These are phyloP conservation scores for Hypercompe scribonia DNA, from an alignment of 2,888 invertebrate species.

Conservation along the genomic window DNA sequence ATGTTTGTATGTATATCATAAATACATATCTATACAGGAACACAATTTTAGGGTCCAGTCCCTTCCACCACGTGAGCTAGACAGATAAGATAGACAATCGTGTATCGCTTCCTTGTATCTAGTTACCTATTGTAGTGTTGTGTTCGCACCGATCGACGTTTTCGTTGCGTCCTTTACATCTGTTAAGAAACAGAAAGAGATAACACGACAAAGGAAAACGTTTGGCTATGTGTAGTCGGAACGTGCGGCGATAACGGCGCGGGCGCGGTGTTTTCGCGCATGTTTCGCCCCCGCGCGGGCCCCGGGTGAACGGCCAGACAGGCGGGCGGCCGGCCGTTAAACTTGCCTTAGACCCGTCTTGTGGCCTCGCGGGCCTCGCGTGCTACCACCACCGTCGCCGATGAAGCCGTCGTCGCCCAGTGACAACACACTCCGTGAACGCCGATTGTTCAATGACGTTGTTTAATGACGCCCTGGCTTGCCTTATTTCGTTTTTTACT, in stretches of 20 bases:
- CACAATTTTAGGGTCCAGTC: conserved; percentile 25
- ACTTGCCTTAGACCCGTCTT: conserved; percentile 78
- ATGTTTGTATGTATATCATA: not conserved
- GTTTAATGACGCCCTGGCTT: conserved; percentile 23
- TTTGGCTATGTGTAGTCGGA: conserved; percentile 47
- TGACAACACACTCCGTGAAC: conserved; percentile 20
- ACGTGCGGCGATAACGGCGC: conserved; percentile 72
- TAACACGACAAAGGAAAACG: conserved; percentile 54
- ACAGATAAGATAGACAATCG: conserved; percentile 48
- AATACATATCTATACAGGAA: conserved; percentile 1
- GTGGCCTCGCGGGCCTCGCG: conserved; percentile 71
- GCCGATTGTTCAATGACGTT: not conserved
- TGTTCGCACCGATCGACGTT: conserved; percentile 35
- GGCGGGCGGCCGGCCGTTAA: conserved; percentile 84
- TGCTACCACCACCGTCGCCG: conserved; percentile 53
- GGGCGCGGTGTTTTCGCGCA: conserved; percentile 83
- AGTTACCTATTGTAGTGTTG: conserved; percentile 31
- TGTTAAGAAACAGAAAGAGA: conserved; percentile 50
- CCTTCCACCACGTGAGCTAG: conserved; percentile 26
- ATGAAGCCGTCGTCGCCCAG: conserved; percentile 40
- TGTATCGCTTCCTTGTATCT: conserved; percentile 49
- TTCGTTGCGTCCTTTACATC: conserved; percentile 43
- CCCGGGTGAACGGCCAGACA: conserved; percentile 86
- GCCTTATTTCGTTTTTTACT: not conserved
- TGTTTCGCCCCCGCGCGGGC: conserved; percentile 81